Percentiles rank a stretch among this genome's conserved stretches.
Evolutionary conservation across 2,113 vertebrate species (phyloP).

Genomic region (Crocuta crocuta): DNA sequence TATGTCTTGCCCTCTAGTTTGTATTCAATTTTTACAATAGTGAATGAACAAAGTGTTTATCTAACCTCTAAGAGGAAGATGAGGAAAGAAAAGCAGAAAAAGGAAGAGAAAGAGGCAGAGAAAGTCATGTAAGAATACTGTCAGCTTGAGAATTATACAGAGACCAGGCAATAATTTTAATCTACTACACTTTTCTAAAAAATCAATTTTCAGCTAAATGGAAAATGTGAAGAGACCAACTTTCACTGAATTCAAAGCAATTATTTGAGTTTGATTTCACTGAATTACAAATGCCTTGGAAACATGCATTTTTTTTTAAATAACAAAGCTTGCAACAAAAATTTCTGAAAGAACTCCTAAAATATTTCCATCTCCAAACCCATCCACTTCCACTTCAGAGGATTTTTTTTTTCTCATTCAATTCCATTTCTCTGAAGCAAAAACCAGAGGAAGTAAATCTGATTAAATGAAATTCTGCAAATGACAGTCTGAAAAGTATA

Average conservation of each 20-base stretch:
- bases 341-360: neutral
- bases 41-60: neutral
- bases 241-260: neutral
- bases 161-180: neutral
- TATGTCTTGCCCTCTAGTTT: neutral
- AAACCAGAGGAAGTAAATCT: slow-evolving; percentile 28
- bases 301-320: neutral
- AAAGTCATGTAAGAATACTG: neutral
- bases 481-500: neutral
- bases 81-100: neutral
- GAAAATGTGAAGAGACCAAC: neutral
- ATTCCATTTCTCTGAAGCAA: slow-evolving; percentile 46
- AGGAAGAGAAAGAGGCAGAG: neutral
- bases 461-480: slow-evolving; percentile 41
- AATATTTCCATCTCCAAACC: neutral
- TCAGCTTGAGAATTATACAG: neutral
- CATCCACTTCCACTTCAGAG: neutral
- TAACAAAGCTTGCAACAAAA: neutral
- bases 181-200: slow-evolving; percentile 46
- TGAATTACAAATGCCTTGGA: neutral
- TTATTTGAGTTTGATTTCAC: neutral
- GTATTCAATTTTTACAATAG: neutral
- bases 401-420: neutral
- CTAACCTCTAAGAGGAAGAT: neutral
- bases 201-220: slow-evolving; percentile 23